These are phyloP conservation scores for Tinea pellionella DNA, from an alignment of 2,888 invertebrate genomes.

Conservation along the genomic window DNA sequence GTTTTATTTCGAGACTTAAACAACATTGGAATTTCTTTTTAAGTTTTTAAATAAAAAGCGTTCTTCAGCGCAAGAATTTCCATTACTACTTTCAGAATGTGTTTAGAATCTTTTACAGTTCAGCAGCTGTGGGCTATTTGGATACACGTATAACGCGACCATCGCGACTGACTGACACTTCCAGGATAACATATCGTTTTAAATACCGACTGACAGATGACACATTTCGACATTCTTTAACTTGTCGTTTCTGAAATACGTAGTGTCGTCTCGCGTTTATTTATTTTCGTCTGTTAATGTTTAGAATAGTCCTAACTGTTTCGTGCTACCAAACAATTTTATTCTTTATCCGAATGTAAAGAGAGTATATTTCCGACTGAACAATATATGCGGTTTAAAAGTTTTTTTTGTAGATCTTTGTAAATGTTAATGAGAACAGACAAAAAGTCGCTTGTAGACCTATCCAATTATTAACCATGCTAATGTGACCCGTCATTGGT, in stretches of 20 bases:
- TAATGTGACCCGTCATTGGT: conserved; percentile 41
- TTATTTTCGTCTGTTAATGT: conserved; percentile 37
- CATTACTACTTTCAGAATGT: conserved; percentile 42
- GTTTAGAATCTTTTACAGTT: conserved; percentile 33
- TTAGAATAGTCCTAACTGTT: background rate
- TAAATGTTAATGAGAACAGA: conserved; percentile 39
- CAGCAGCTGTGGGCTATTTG: conserved; percentile 53
- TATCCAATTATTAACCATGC: conserved; percentile 35
- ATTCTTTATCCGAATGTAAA: background rate
- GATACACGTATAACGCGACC: conserved; percentile 39
- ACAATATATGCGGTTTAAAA: background rate
- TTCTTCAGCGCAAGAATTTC: conserved; percentile 39
- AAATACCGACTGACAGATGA: conserved; percentile 68
- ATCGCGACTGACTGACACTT: conserved; percentile 42
- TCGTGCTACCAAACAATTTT: background rate
- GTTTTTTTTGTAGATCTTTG: background rate
- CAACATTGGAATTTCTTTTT: conserved; percentile 9
- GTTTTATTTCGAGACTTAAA: conserved; percentile 2
- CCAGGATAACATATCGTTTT: conserved; percentile 65
- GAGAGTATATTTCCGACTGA: background rate
- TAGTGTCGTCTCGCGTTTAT: conserved; percentile 34
- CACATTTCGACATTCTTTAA: conserved; percentile 69
- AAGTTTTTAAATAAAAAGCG: conserved; percentile 21
- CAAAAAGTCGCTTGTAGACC: conserved; percentile 38
- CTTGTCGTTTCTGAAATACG: conserved; percentile 65